These are phyloP conservation scores for Andricus quercusramuli DNA, from an alignment of 2,888 invertebrate species.

Conservation along the genomic window DNA sequence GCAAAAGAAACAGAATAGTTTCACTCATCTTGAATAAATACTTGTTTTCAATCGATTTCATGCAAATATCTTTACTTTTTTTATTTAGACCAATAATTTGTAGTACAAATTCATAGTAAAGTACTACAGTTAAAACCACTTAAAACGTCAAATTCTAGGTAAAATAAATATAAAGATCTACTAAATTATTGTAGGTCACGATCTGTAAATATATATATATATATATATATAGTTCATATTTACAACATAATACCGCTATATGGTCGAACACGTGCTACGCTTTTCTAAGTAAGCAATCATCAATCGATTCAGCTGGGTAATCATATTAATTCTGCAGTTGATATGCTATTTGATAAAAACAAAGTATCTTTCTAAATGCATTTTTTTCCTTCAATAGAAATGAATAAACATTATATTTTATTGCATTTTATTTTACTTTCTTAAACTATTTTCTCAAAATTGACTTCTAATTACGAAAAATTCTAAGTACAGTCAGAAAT, in stretches of 20 bases:
- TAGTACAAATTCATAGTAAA: too few relatives aligned
- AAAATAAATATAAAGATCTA: too few relatives aligned
- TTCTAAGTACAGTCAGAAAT: neutral
- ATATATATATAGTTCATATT: too few relatives aligned
- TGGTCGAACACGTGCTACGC: neutral
- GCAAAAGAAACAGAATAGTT: neutral
- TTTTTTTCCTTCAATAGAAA: neutral
- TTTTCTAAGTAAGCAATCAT: conserved; percentile 11
- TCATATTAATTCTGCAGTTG: conserved; percentile 16
- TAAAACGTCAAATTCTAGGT: too few relatives aligned
- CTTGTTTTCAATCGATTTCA: neutral
- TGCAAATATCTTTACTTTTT: too few relatives aligned
- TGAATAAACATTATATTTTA: too few relatives aligned
- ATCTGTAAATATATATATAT: too few relatives aligned
- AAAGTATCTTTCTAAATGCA: neutral
- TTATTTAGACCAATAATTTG: too few relatives aligned
- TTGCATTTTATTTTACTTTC: neutral
- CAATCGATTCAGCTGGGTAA: neutral
- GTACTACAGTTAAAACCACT: too few relatives aligned
- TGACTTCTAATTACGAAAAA: neutral
- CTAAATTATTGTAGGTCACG: too few relatives aligned
- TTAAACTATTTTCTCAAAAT: neutral
- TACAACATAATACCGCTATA: too few relatives aligned
- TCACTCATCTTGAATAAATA: neutral
- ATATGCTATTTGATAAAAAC: neutral